Evolutionary conservation across 1,140 invertebrate genomes (phyloP).

Genomic region (Wasmannia auropunctata): DNA sequence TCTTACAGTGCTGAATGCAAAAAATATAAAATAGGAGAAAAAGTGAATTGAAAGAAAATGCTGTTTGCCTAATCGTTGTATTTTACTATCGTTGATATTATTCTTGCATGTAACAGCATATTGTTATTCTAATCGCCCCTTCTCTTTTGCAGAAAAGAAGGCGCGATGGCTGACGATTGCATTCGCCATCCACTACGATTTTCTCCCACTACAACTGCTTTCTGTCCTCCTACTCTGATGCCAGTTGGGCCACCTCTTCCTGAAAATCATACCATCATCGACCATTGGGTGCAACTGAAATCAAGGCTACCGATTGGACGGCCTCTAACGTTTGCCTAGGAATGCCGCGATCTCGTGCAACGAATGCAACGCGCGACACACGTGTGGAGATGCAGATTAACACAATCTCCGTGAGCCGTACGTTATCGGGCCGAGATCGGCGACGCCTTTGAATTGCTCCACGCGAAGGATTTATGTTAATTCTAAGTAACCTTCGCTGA

Average conservation of each 20-base stretch:
- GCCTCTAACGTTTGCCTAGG: slow-evolving; percentile 58
- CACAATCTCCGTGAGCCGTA: slow-evolving; percentile 41
- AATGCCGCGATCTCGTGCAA: slow-evolving; percentile 57
- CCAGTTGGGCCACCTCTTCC: slow-evolving; percentile 64
- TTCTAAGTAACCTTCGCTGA: slow-evolving; percentile 57
- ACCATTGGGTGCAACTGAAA: slow-evolving; percentile 67
- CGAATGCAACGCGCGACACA: slow-evolving; percentile 48
- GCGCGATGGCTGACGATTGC: slow-evolving; percentile 68
- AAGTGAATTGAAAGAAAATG: background rate
- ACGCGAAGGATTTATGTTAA: slow-evolving; percentile 68
- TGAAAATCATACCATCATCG: slow-evolving; percentile 64
- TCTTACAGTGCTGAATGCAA: background rate
- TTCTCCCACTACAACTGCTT: slow-evolving; percentile 62
- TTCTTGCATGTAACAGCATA: background rate
- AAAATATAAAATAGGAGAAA: background rate
- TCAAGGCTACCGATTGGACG: slow-evolving; percentile 70
- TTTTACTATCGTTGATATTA: slow-evolving; percentile 3
- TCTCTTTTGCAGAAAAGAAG: slow-evolving; percentile 57
- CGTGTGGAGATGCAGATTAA: slow-evolving; percentile 56
- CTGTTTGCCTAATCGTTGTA: background rate
- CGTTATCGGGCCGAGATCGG: slow-evolving; percentile 59
- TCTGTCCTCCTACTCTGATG: slow-evolving; percentile 62
- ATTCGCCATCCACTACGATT: slow-evolving; percentile 61
- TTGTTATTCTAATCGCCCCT: slow-evolving; percentile 31
- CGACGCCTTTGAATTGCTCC: slow-evolving; percentile 48